Evolutionary conservation across 2,888 invertebrate genomes (phyloP).

Genomic region (Pachycephus smyrnensis): DNA sequence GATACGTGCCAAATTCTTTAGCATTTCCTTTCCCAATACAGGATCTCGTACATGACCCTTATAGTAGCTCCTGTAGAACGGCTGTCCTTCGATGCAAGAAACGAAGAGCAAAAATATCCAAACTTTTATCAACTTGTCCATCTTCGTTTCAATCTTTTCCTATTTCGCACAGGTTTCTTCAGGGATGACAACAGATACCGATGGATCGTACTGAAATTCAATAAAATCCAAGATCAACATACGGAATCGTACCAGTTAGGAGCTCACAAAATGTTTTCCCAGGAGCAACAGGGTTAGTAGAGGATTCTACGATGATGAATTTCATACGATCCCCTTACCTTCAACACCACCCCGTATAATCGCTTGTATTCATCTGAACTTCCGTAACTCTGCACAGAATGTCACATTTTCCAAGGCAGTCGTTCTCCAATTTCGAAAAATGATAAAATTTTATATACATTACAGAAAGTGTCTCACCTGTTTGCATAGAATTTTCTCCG

Average conservation of each 20-base stretch:
- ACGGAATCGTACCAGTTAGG: not conserved
- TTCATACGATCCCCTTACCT: not conserved
- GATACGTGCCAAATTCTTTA: conserved; percentile 29
- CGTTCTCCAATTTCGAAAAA: too few species aligned
- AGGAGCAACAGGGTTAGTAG: not conserved
- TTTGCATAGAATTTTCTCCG: not conserved
- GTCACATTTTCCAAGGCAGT: not conserved
- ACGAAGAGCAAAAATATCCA: not conserved
- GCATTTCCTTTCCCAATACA: conserved; percentile 13
- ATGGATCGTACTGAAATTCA: not conserved
- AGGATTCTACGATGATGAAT: not conserved
- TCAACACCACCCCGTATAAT: not conserved
- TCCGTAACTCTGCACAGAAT: not conserved
- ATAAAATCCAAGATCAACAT: not conserved
- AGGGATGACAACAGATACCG: not conserved
- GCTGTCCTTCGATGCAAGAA: not conserved
- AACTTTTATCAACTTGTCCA: not conserved
- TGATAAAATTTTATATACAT: too few species aligned
- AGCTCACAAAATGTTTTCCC: not conserved
- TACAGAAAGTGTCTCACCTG: not conserved
- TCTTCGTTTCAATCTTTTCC: not conserved
- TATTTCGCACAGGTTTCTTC: not conserved
- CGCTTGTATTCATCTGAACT: not conserved
- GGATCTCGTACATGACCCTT: not conserved
- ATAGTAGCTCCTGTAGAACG: not conserved